These are phyloP conservation scores for Macrosiphum euphorbiae DNA, from an alignment of 2,888 invertebrate genomes.

Conservation along the genomic window DNA sequence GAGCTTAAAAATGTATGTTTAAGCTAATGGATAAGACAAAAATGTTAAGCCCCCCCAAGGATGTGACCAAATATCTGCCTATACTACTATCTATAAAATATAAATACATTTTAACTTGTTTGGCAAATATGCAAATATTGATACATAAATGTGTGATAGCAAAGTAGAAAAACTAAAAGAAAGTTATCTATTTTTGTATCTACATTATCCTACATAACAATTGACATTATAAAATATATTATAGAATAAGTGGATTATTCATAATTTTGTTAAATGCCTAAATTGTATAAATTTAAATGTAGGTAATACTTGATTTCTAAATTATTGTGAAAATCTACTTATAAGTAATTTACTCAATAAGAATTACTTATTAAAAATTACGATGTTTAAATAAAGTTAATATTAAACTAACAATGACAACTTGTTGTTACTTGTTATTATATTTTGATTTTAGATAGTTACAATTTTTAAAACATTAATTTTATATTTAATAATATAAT, in stretches of 20 bases:
- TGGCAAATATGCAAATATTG: slow-evolving; percentile 13
- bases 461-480: neutral
- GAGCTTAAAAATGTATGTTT: too few species aligned
- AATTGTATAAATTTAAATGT: neutral
- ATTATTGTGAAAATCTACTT: neutral
- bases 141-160: neutral
- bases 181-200: neutral
- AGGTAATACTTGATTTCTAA: neutral
- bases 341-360: neutral
- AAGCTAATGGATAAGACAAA: too few species aligned
- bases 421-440: neutral
- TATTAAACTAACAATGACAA: neutral
- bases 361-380: neutral
- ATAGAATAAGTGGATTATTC: neutral
- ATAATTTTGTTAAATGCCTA: neutral
- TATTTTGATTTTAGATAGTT: neutral
- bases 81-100: slow-evolving; percentile 9
- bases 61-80: too few species aligned
- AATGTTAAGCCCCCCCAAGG: too few species aligned
- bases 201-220: neutral
- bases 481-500: neutral
- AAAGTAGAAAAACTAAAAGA: neutral
- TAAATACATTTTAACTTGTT: slow-evolving; percentile 7
- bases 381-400: neutral
- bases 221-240: neutral